A percentile compares a stretch with the other conserved stretches of the same genome.
phyloP scores from a whole-genome alignment of 2,113 vertebrate genomes.

The Nettapus auritus region DNA sequence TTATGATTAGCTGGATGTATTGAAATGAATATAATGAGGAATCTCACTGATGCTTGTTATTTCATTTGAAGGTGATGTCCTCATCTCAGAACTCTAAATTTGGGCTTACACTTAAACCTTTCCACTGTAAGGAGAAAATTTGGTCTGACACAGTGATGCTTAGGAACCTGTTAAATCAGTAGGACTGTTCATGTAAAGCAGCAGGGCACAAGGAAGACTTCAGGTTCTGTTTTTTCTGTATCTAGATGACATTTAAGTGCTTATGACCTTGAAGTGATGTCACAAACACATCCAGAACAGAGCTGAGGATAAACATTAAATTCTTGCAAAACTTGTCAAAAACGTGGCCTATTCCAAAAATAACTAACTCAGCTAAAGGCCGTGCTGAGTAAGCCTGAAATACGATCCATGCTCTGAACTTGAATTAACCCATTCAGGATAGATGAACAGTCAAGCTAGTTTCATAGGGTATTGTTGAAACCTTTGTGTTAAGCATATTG shows the following conservation, averaged over 20 bases:
- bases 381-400: not conserved
- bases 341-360: not conserved
- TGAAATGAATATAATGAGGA: not conserved
- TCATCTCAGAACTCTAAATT: not conserved
- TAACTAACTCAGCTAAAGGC: not conserved
- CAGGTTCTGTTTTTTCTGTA: not conserved
- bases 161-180: not conserved
- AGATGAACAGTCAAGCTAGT: not conserved
- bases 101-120: not conserved
- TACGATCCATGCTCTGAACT: not conserved
- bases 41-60: not conserved
- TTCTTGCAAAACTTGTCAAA: not conserved
- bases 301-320: not conserved
- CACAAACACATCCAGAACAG: not conserved
- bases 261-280: not conserved
- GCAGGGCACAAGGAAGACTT: not conserved
- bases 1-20: slow-evolving; percentile 8
- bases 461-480: not conserved
- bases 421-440: not conserved
- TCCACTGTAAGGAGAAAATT: not conserved
- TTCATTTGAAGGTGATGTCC: not conserved
- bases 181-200: not conserved
- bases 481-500: not conserved
- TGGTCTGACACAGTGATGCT: not conserved
- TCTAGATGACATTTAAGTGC: not conserved